These are phyloP conservation scores for Tenualosa thibaudeaui DNA, from an alignment of 2,797 vertebrate genomes.

Conservation along the genomic window DNA sequence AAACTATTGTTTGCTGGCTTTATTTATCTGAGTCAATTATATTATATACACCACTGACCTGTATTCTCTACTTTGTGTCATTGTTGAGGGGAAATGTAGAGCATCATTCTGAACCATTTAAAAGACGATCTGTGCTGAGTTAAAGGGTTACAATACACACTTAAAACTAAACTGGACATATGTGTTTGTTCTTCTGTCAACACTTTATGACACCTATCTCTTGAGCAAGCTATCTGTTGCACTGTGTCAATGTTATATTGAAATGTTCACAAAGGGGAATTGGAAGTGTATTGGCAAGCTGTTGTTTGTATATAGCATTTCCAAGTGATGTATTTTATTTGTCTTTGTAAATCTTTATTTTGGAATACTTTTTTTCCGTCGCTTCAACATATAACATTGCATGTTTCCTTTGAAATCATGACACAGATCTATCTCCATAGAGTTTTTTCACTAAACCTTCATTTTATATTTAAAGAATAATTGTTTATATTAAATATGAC, in stretches of 20 bases:
- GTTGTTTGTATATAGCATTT: conserved; percentile 30
- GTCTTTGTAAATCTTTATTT: conserved; percentile 31
- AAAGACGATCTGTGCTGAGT: background rate
- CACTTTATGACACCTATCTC: background rate
- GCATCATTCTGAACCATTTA: background rate
- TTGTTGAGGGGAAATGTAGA: background rate
- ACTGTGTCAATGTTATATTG: conserved; percentile 25
- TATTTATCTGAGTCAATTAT: background rate
- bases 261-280: conserved; percentile 16
- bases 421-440: background rate
- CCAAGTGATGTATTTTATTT: conserved; percentile 26
- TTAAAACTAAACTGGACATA: conserved; percentile 37
- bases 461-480: conserved; percentile 26
- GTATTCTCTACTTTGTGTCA: background rate
- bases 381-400: conserved; percentile 17
- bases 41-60: background rate
- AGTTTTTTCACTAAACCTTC: conserved; percentile 19
- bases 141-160: background rate
- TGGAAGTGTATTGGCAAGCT: conserved; percentile 18
- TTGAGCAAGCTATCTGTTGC: conserved; percentile 29
- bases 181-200: conserved; percentile 28
- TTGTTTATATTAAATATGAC: conserved; percentile 18
- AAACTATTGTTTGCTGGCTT: background rate
- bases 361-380: background rate
- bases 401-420: conserved; percentile 20